Evolutionary conservation across 1,140 invertebrate genomes (phyloP).

Genomic region (Aphis craccivora): DNA sequence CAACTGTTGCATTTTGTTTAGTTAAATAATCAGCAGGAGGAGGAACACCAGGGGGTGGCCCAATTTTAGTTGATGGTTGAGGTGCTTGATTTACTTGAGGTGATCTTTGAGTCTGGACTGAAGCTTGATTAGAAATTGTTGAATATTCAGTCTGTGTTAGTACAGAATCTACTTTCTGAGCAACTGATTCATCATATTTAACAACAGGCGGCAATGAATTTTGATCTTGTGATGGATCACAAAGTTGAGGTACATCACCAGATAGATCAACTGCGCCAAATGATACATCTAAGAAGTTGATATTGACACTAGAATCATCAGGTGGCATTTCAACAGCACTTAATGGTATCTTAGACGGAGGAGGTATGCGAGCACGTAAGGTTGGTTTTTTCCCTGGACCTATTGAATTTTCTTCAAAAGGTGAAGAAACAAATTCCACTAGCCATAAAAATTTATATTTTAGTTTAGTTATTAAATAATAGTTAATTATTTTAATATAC

Average conservation of each 20-base stretch:
- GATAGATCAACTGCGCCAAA: conserved; percentile 92
- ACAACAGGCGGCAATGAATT: conserved; percentile 42
- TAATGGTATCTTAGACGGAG: conserved; percentile 92
- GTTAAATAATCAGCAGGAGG: conserved; percentile 54
- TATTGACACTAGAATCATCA: conserved; percentile 76
- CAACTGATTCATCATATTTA: conserved; percentile 51
- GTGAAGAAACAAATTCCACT: conserved; percentile 51
- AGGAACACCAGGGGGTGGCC: conserved; percentile 52
- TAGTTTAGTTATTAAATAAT: not conserved
- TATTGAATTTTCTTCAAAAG: conserved; percentile 50
- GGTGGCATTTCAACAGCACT: conserved; percentile 95
- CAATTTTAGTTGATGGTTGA: conserved; percentile 47
- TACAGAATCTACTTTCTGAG: conserved; percentile 53
- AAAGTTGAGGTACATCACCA: conserved; percentile 66
- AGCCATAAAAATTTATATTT: not conserved
- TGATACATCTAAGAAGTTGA: conserved; percentile 88
- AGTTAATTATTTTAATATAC: not conserved
- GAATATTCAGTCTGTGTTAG: conserved; percentile 40
- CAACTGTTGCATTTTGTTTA: conserved; percentile 29
- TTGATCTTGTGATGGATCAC: conserved; percentile 19
- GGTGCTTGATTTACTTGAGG: conserved; percentile 40
- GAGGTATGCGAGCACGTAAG: conserved; percentile 83
- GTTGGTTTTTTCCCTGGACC: conserved; percentile 71
- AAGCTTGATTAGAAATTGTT: conserved; percentile 21
- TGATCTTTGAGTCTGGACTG: conserved; percentile 38